Conservation (phyloP, 2,888 invertebrate genomes). For the Luffia ferchaultella region DNA sequence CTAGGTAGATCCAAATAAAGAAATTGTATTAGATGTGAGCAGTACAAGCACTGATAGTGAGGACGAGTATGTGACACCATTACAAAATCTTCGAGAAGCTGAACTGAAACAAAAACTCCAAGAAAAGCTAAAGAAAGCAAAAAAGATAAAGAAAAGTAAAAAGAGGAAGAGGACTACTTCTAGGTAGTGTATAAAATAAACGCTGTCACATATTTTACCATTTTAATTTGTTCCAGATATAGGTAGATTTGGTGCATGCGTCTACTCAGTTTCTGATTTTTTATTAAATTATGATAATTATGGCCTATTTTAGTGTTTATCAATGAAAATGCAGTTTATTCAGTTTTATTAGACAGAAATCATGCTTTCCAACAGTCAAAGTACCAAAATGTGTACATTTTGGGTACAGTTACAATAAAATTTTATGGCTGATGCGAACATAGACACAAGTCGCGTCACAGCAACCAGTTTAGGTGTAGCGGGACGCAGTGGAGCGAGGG, state of each 20-base stretch:
- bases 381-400: no score
- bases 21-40: slow-evolving; percentile 91
- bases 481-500: no score
- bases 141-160: slow-evolving; percentile 54
- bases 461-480: no score
- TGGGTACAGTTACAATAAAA: no score
- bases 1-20: slow-evolving; percentile 89
- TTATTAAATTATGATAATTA: background rate
- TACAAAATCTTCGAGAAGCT: slow-evolving; percentile 80
- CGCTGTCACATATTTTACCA: background rate
- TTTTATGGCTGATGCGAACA: no score
- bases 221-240: background rate
- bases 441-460: no score
- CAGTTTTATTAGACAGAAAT: no score
- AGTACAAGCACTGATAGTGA: slow-evolving; percentile 93
- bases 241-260: background rate
- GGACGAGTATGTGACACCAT: slow-evolving; percentile 82
- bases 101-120: slow-evolving; percentile 77
- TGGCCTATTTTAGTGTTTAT: background rate
- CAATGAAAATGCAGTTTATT: background rate
- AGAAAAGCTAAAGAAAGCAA: slow-evolving; percentile 66
- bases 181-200: background rate
- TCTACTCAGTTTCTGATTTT: slow-evolving; percentile 18
- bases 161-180: slow-evolving; percentile 19
- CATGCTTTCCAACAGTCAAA: no score